phyloP scores from a whole-genome alignment of 2,888 invertebrate species.

The Neoitamus cyanurus region DNA sequence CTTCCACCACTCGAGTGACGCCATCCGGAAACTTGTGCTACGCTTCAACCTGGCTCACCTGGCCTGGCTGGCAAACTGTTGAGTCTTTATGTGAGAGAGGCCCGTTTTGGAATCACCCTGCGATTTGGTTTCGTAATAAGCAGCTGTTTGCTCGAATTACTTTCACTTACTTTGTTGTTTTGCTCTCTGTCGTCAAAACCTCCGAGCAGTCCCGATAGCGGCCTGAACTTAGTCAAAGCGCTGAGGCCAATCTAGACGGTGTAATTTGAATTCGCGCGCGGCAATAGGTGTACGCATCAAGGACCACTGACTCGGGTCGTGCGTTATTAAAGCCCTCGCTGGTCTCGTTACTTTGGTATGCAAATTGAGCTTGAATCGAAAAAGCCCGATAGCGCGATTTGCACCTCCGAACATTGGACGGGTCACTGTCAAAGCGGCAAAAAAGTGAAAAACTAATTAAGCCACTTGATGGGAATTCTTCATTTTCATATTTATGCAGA shows the following conservation, averaged over 20 bases:
- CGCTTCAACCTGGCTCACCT: not conserved
- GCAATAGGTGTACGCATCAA: not conserved
- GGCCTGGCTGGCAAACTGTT: no score
- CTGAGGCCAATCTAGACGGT: not conserved
- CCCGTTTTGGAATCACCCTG: slow-evolving; percentile 33
- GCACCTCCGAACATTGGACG: slow-evolving; percentile 9
- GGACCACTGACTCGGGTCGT: not conserved
- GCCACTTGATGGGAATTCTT: slow-evolving; percentile 46
- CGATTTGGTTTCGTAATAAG: slow-evolving; percentile 43
- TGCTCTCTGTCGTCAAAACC: slow-evolving; percentile 17
- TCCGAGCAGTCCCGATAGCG: not conserved
- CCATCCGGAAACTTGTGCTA: slow-evolving; percentile 15
- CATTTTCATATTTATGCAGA: slow-evolving; percentile 48
- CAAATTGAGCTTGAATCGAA: slow-evolving; percentile 45
- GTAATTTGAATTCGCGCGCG: not conserved
- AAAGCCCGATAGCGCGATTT: not conserved
- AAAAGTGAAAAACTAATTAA: slow-evolving; percentile 50
- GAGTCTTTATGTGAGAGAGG: not conserved
- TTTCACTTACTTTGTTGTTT: slow-evolving; percentile 47
- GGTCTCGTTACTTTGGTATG: slow-evolving; percentile 44
- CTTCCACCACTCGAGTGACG: not conserved
- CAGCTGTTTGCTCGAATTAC: slow-evolving; percentile 43
- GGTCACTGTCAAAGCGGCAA: not conserved
- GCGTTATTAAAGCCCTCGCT: not conserved
- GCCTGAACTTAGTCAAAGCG: slow-evolving; percentile 17